These are phyloP conservation scores for Ophthalmolycus amberensis DNA, from an alignment of 2,113 vertebrate species.

Conservation along the genomic window DNA sequence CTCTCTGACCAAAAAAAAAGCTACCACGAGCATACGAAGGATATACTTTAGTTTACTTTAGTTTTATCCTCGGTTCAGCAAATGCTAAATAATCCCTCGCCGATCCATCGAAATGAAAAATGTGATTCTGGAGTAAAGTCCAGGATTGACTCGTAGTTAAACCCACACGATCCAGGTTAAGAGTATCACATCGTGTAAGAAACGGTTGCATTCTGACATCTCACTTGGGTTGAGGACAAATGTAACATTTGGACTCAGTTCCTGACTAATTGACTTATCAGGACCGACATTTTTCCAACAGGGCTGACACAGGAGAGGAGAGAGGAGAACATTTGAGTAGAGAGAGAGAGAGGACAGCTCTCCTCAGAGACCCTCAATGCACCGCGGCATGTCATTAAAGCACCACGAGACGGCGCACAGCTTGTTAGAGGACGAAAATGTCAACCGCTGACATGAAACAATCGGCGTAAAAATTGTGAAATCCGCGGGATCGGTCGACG, in stretches of 20 bases:
- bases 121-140: background rate
- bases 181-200: background rate
- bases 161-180: background rate
- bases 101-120: background rate
- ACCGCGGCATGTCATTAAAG: constrained; percentile 36
- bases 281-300: constrained; percentile 34
- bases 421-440: constrained; percentile 58
- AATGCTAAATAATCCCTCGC: background rate
- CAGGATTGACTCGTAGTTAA: background rate
- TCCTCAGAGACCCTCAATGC: constrained; percentile 25
- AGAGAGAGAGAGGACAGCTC: constrained; percentile 35
- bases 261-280: constrained; percentile 40
- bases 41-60: background rate
- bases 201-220: background rate
- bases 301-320: background rate
- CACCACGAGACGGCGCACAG: background rate
- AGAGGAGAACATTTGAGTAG: constrained; percentile 19
- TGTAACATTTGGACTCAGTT: background rate
- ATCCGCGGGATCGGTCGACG: background rate
- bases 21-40: background rate
- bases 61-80: background rate
- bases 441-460: constrained; percentile 47
- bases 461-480: constrained; percentile 24
- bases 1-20: too few species aligned
- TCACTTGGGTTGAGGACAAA: background rate